Conservation (phyloP, 2,113 vertebrate species). For the Anser brachyrhynchus region DNA sequence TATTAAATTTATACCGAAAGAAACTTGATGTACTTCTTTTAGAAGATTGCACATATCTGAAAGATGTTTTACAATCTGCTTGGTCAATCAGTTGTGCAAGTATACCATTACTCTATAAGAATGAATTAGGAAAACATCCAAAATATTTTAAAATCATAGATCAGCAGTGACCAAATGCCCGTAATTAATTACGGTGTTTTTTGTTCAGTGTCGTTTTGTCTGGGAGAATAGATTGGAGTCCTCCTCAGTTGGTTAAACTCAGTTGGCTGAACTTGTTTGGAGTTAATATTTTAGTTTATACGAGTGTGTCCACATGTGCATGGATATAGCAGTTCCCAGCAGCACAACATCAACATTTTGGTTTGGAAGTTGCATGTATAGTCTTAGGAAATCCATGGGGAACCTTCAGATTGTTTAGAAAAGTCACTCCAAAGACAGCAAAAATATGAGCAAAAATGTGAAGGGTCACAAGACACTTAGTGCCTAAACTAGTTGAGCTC, state of each 20-base stretch:
- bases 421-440: not conserved
- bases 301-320: not conserved
- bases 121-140: not conserved
- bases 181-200: not conserved
- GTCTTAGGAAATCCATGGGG: not conserved
- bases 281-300: not conserved
- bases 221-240: not conserved
- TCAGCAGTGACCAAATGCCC: not conserved
- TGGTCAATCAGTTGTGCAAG: not conserved
- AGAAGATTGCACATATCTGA: not conserved
- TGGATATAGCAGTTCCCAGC: not conserved
- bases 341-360: not conserved
- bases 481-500: not conserved
- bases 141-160: not conserved
- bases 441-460: not conserved
- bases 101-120: not conserved
- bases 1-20: not conserved
- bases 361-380: not conserved
- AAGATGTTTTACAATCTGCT: not conserved
- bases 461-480: not conserved
- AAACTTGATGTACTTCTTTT: not conserved
- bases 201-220: not conserved
- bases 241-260: not conserved
- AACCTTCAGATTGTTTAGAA: not conserved
- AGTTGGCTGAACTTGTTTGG: not conserved